A percentile compares a stretch with the other conserved stretches of the same genome.
These are phyloP conservation scores for Pseudopipra pipra DNA, from an alignment of 2,113 vertebrate genomes.

Conservation along the genomic window DNA sequence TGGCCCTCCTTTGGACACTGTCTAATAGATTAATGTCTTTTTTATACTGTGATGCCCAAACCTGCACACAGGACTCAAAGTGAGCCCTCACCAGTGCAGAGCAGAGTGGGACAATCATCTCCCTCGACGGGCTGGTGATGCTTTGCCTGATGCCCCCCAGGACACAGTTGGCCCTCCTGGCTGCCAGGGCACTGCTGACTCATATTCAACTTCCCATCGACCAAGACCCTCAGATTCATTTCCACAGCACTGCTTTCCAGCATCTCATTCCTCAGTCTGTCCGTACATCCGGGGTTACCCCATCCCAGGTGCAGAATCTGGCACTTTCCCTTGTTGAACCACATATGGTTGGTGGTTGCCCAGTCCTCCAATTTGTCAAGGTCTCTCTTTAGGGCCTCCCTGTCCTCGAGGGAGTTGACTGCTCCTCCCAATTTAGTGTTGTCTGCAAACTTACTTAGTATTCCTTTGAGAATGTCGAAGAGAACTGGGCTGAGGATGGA, in stretches of 20 bases:
- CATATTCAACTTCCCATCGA: not conserved
- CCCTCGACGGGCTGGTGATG: not conserved
- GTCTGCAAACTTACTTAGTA: not conserved
- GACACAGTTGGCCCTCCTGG: not conserved
- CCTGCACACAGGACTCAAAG: not conserved
- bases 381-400: not conserved
- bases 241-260: not conserved
- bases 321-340: not conserved
- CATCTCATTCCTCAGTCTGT: not conserved
- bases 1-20: not conserved
- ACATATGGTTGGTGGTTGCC: too few relatives aligned
- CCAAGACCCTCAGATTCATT: not conserved
- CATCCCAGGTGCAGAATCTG: not conserved
- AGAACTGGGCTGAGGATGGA: not conserved
- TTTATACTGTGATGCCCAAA: not conserved
- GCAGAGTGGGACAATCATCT: not conserved
- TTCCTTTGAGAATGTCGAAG: not conserved
- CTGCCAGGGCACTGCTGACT: not conserved
- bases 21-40: not conserved
- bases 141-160: not conserved
- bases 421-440: not conserved
- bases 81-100: not conserved
- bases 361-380: not conserved
- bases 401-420: fast-evolving
- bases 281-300: not conserved